Evolutionary conservation across 2,888 invertebrate species (phyloP), one percentile per base, ranked within the genome.

Genomic region (Cheilosia grossa): DNA sequence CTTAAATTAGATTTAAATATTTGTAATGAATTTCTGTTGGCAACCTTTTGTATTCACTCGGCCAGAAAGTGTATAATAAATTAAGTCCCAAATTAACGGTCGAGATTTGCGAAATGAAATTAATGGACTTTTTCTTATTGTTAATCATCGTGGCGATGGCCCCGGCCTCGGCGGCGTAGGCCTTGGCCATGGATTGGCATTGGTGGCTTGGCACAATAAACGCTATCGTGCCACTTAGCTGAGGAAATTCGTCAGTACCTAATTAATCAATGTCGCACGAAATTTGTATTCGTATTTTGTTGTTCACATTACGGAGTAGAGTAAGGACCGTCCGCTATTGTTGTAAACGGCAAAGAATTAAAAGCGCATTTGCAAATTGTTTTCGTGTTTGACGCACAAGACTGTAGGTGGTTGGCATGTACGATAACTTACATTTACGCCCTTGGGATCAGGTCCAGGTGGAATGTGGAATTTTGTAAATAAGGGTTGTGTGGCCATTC

Each of bases 221-320:
- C 64, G 13, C 44, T 64, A 64, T 66, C 58, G 79, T 79, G 72
- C 61, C 77, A 69, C 69, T 77, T 77, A 54, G 61, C 47, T 27
- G 17, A 40, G 53, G 33, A 67, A 58, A 58, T 63, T 63, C 78
- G 54, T 61, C 63, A 79, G 69, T 58, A n/a, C n/a, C n/a, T n/a
- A 70, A 83, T 83, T 80, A 83, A 83, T 83, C 83, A 83, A 74
- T 80, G 83, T 83, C 79, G 63, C 74, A 70, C 64, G 74, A 30
- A 74, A 66, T 70, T 80, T 79, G 58, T 69, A 53, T 74, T 73
- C 9, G 61, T 44, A 59, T 67, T 72, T 56, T 63, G 53, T 63
- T 59, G 42, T 56, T 69, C 10, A 51, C 49, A 24, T 47, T 47
- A 3, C 15, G n/a, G 24, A 19, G 27, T 19, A 24, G 30, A 30